phyloP scores from a whole-genome alignment of 2,113 vertebrate species.

The Nannospalax galili region DNA sequence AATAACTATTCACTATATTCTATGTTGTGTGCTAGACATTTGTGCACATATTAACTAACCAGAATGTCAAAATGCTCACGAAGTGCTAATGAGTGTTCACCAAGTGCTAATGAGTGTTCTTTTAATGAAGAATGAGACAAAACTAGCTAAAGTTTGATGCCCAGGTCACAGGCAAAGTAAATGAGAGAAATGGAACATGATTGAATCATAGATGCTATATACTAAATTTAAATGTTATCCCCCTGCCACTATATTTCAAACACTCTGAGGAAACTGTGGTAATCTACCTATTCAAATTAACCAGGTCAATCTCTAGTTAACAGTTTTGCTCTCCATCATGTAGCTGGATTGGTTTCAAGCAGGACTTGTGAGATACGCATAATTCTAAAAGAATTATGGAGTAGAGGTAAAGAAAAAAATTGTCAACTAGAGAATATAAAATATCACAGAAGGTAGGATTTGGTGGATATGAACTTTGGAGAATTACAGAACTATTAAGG shows the following conservation, averaged over 20 bases:
- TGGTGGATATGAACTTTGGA: not conserved
- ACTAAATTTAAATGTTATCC: not conserved
- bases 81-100: not conserved
- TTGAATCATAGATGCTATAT: not conserved
- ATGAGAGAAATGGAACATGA: not conserved
- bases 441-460: not conserved
- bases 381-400: not conserved
- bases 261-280: too few species aligned
- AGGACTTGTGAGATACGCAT: not conserved
- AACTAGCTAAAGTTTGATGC: not conserved
- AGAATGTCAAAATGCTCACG: not conserved
- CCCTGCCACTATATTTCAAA: not conserved
- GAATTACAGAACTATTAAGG: not conserved
- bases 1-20: not conserved
- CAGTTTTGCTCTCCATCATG: not conserved
- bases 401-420: not conserved
- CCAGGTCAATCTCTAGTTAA: not conserved
- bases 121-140: not conserved
- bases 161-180: slow-evolving; percentile 20
- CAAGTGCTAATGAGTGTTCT: not conserved
- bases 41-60: not conserved
- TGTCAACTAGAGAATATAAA: not conserved
- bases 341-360: not conserved
- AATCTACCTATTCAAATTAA: not conserved
- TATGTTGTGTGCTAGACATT: not conserved